Evolutionary conservation across 2,888 invertebrate genomes (phyloP), one percentile per base, ranked within the genome.

Genomic region (Caenorhabditis sp.): DNA sequence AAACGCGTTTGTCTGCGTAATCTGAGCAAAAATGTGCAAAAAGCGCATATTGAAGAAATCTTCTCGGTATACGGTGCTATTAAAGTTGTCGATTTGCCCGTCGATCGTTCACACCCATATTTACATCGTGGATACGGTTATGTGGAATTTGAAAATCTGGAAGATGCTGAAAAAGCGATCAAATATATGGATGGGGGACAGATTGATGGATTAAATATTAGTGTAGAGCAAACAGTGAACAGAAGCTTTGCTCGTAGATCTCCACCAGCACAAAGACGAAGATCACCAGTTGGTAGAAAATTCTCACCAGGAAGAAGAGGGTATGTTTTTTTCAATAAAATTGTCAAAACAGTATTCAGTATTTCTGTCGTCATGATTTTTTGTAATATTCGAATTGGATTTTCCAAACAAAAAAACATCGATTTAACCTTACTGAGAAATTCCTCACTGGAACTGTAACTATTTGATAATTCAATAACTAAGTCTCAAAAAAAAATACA

Each of bases 81-180:
- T 0, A 95, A 95, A 89, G 91, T 91, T 85, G 92, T 97, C 0
- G 97, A 97, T 87, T 93, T 95, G 88, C 94, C 94, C 0, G 91
- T 92, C 76, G 97, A 97, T 87, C 92, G 95, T 77, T 90, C 93
- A 65, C 96, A 97, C 89, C 92, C 93, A 0, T 93, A 93, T 87
- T 92, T 94, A 82, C 93, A 94, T n/a, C 92, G 94, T 31, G 95
- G 96, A 0, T 94, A 94, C 89, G 95, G 95, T 14, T 97, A 97
- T 89, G 93, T 99, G 1, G 97, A 99, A 87, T 99, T 93, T 89
- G 93, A 92, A 79, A 94, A 92, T 64, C 91, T 95, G 0, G 97
- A 97, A 82, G 96, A 97, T 89, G 97, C 97, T 23, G 96, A 97
- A 88, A 95, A 95, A 71, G 97, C 97, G 0, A 94, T 97, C 92